Evolutionary conservation across 2,888 invertebrate genomes (phyloP), one percentile per base, ranked within the genome.

Genomic region (Athalia rosae): DNA sequence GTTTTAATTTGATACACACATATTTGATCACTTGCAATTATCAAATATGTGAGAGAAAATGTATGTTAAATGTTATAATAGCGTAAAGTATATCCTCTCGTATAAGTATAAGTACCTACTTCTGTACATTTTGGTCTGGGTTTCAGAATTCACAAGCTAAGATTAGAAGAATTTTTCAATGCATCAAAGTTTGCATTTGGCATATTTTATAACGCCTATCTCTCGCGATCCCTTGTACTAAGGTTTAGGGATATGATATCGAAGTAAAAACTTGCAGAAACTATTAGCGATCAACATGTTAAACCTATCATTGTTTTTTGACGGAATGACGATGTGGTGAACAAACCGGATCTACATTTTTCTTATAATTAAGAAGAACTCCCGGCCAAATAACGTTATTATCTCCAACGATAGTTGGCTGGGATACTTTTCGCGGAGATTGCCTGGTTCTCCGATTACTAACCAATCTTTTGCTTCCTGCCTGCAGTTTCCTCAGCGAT

Each of bases 301-400:
- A 11, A 5, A 53, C 15, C 41, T 45, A 3, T 11, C 13, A 71
- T 58, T 71, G 58, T 28, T 71, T 71, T 28, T 71, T 71, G 59
- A 69, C 58, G 50, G 59, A 45, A 56, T 67, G 67, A 56, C 7
- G 53, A 63, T 80, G 77, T 4, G 82, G 77, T 4, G 81, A 79
- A 41, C 73, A 67, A 3, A 77, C 66, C 4, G 78, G 47, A 58
- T 85, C 81, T n/a, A 83, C 78, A n/a, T 83, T 82, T 15, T 80
- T 84, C 9, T 80, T 81, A 53, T 85, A 85, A 78, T 82, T 87
- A 9, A 84, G 66, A n/a, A 85, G 73, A 67, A 84, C 81, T 56
- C 81, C 79, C 6, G 85, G 81, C 84, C 84, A 85, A 43, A 81
- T 64, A 11, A 83, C 79, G 43, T 84, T 82, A 67, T 85, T 83